phyloP scores from a whole-genome alignment of 2,113 vertebrate species.

The Proterorhinus semilunaris region DNA sequence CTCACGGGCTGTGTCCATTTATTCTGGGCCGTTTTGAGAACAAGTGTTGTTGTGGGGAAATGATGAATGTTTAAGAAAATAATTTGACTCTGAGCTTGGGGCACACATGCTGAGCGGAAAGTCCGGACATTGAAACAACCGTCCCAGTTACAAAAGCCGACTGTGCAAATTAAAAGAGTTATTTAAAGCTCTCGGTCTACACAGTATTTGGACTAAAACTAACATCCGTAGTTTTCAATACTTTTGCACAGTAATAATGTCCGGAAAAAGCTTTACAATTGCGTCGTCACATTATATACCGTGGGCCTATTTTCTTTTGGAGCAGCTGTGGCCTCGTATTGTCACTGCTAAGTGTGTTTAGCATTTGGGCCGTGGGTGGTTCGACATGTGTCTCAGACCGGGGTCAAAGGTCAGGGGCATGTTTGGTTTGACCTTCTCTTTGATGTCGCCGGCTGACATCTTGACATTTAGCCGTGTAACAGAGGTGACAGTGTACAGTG shows the following conservation, averaged over 20 bases:
- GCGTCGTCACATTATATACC: neutral
- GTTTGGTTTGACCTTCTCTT: constrained; percentile 21
- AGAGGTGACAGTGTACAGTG: neutral
- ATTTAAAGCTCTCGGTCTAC: too few species aligned
- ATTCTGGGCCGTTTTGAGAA: constrained; percentile 21
- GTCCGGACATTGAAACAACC: neutral
- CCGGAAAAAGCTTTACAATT: too few species aligned
- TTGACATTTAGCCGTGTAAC: neutral
- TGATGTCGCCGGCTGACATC: constrained; percentile 5
- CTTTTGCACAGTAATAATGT: too few species aligned
- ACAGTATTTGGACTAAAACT: too few species aligned
- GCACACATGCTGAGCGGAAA: too few species aligned
- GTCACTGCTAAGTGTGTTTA: constrained; percentile 19
- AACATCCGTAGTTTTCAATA: too few species aligned
- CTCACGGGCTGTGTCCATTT: constrained; percentile 29
- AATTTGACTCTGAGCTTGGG: neutral
- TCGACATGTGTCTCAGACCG: constrained; percentile 7
- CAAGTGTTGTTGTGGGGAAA: constrained; percentile 11
- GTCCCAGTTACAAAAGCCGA: neutral
- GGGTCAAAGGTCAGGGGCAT: constrained; percentile 29
- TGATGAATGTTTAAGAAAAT: neutral
- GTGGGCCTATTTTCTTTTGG: constrained; percentile 9
- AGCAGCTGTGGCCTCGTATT: constrained; percentile 21
- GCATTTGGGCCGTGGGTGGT: constrained; percentile 7
- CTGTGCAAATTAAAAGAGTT: too few species aligned